Percentiles rank a stretch among this genome's conserved stretches.
phyloP scores from a whole-genome alignment of 2,113 vertebrate genomes.

The Anolis carolinensis region DNA sequence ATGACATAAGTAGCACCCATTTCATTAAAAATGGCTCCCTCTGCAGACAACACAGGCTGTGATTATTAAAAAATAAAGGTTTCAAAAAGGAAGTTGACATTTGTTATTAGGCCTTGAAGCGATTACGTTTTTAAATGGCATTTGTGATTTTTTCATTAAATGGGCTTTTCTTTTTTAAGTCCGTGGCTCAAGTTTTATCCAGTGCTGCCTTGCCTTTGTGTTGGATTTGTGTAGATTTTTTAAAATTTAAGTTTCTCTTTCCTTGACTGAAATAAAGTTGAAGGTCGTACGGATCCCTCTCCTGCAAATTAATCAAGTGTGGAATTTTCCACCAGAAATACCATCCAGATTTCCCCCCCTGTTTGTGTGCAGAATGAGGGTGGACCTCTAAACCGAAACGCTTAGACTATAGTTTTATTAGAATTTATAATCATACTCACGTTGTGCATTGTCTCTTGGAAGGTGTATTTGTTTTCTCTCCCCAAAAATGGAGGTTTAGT shows the following conservation, averaged over 20 bases:
- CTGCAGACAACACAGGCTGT: background rate
- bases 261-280: background rate
- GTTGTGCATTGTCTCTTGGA: background rate
- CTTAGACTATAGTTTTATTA: background rate
- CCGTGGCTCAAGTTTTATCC: constrained; percentile 53
- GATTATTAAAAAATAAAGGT: constrained; percentile 38
- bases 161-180: constrained; percentile 57
- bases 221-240: background rate
- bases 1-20: background rate
- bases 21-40: constrained; percentile 19
- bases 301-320: background rate
- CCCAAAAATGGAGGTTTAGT: background rate
- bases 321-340: background rate
- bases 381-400: background rate
- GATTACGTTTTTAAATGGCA: constrained; percentile 64
- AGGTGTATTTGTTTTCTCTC: background rate
- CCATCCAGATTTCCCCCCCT: background rate
- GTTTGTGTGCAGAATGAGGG: background rate
- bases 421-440: background rate
- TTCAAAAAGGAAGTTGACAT: constrained; percentile 48
- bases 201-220: background rate
- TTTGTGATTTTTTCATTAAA: constrained; percentile 68
- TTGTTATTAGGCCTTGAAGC: constrained; percentile 51
- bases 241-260: background rate
- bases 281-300: background rate